These are phyloP conservation scores for Ranitomeya variabilis DNA, from an alignment of 2,113 vertebrate genomes.

Conservation along the genomic window DNA sequence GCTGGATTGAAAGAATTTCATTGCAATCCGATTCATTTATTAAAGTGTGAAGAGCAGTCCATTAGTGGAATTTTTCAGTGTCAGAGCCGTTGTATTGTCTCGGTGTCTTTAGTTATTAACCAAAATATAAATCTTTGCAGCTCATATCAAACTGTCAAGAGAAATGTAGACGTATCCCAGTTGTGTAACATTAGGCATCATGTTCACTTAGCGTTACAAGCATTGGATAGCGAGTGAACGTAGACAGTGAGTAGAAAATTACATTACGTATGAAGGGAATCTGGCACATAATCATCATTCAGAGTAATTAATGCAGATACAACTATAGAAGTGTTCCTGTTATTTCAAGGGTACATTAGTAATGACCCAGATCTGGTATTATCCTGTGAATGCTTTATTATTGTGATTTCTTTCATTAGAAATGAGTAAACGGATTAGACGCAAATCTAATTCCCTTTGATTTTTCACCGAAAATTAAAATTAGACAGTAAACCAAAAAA, in stretches of 20 bases:
- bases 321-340: neutral
- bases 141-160: conserved; percentile 21
- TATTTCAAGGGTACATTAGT: neutral
- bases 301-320: conserved; percentile 30
- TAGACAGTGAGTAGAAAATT: conserved; percentile 9
- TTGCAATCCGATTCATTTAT: neutral
- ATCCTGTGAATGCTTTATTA: neutral
- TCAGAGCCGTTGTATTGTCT: neutral
- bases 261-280: neutral
- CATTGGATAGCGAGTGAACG: neutral
- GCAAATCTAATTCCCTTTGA: too few relatives aligned
- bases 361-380: neutral
- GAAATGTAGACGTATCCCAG: conserved; percentile 15
- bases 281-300: neutral
- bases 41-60: neutral
- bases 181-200: conserved; percentile 11
- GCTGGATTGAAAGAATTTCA: neutral
- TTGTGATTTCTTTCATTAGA: neutral
- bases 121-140: conserved; percentile 13
- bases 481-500: too few relatives aligned
- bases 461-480: too few relatives aligned
- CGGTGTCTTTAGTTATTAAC: conserved; percentile 4
- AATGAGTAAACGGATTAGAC: too few relatives aligned
- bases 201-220: conserved; percentile 33
- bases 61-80: neutral